Evolutionary conservation across 1,140 invertebrate species (phyloP).

Genomic region (Varroa destructor): DNA sequence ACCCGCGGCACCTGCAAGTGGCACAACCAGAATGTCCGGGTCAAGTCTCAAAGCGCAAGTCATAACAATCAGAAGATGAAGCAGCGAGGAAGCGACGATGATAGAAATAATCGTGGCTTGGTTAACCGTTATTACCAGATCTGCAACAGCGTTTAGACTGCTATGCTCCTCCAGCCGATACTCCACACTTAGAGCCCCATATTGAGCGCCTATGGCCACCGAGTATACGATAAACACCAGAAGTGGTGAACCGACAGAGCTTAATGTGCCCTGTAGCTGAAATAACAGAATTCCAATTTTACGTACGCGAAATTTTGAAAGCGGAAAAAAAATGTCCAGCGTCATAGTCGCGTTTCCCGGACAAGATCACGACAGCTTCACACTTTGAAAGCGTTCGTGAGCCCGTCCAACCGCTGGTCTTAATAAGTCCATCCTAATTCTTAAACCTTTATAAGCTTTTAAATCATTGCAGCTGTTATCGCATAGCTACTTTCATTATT

Average conservation of each 20-base stretch:
- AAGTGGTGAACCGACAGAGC: not conserved
- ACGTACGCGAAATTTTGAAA: too few species aligned
- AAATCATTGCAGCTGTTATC: too few species aligned
- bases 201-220: constrained; percentile 3
- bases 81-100: not conserved
- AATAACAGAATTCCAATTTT: too few species aligned
- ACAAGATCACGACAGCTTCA: too few species aligned
- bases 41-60: not conserved
- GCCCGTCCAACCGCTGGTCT: too few species aligned
- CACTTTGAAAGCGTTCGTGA: too few species aligned
- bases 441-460: too few species aligned
- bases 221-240: constrained; percentile 1
- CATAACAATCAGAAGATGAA: not conserved
- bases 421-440: too few species aligned
- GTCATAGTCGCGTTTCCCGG: too few species aligned
- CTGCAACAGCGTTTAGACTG: not conserved
- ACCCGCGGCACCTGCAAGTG: constrained; percentile 9
- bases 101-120: not conserved
- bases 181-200: not conserved
- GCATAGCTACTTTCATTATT: too few species aligned
- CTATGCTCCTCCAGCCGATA: not conserved
- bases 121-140: not conserved
- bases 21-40: constrained; percentile 18
- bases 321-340: too few species aligned
- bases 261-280: constrained; percentile 4